phyloP scores from a whole-genome alignment of 2,113 vertebrate species.

The Grammomys surdaster region DNA sequence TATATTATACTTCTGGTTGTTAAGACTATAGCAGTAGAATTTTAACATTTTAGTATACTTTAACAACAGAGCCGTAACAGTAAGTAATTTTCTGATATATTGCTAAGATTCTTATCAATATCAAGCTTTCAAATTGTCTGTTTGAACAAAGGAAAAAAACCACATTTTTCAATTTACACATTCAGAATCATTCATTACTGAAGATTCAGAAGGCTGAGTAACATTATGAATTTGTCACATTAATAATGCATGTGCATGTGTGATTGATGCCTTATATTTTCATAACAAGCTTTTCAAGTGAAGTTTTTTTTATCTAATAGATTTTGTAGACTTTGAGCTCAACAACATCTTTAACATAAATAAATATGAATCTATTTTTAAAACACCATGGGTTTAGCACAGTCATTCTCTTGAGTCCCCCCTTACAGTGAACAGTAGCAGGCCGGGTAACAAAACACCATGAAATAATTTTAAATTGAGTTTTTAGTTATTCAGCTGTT shows the following conservation, averaged over 20 bases:
- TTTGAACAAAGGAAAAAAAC: conserved; percentile 4
- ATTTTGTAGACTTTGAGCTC: conserved; percentile 57
- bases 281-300: conserved; percentile 56
- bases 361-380: conserved; percentile 62
- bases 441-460: conserved; percentile 66
- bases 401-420: conserved; percentile 49
- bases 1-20: neutral
- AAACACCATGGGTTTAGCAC: conserved; percentile 54
- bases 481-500: conserved; percentile 79
- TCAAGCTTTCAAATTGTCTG: conserved; percentile 16
- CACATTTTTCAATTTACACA: conserved; percentile 39
- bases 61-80: conserved; percentile 16
- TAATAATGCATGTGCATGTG: conserved; percentile 55
- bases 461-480: conserved; percentile 80
- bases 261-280: conserved; percentile 69
- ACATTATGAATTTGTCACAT: conserved; percentile 68
- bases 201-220: conserved; percentile 71
- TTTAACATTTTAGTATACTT: conserved; percentile 46
- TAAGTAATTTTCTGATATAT: conserved; percentile 58
- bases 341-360: conserved; percentile 72
- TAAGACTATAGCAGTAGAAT: conserved; percentile 15
- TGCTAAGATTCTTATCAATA: conserved; percentile 55
- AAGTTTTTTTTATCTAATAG: conserved; percentile 65
- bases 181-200: conserved; percentile 56
- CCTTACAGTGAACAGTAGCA: conserved; percentile 77